Conservation (phyloP, 2,113 vertebrate genomes). For the Strix uralensis region DNA sequence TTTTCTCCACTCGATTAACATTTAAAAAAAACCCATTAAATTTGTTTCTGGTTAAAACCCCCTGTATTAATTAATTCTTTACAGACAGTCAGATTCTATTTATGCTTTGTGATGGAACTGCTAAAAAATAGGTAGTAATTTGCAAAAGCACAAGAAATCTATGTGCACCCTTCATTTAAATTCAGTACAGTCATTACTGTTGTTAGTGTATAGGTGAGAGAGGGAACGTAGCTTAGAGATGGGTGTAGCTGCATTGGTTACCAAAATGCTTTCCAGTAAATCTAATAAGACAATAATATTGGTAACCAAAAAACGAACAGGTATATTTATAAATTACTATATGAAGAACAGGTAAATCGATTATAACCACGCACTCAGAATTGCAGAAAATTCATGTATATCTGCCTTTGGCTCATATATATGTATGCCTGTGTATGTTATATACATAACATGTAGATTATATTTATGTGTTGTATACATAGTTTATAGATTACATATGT, state of each 20-base stretch:
- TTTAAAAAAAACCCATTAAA: not conserved
- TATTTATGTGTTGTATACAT: not conserved
- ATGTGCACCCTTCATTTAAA: not conserved
- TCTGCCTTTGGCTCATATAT: not conserved
- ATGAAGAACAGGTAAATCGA: not conserved
- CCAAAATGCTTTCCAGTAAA: not conserved
- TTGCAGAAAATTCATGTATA: not conserved
- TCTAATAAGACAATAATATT: not conserved
- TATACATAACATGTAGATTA: not conserved
- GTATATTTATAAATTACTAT: not conserved
- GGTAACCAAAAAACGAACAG: not conserved
- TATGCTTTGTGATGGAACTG: not conserved
- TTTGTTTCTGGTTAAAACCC: fast-evolving
- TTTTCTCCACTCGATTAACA: not conserved
- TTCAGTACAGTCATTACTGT: not conserved
- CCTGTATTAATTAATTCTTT: not conserved
- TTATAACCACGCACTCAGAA: not conserved
- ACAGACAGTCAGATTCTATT: not conserved
- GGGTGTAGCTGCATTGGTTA: not conserved
- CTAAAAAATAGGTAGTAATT: not conserved
- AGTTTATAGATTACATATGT: not conserved
- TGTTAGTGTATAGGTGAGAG: not conserved
- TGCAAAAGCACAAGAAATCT: not conserved
- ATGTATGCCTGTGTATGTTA: not conserved
- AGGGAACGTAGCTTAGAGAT: not conserved